Base-by-base conservation (phyloP, 2,113 vertebrate species). In the Acanthisitta chloris region DNA sequence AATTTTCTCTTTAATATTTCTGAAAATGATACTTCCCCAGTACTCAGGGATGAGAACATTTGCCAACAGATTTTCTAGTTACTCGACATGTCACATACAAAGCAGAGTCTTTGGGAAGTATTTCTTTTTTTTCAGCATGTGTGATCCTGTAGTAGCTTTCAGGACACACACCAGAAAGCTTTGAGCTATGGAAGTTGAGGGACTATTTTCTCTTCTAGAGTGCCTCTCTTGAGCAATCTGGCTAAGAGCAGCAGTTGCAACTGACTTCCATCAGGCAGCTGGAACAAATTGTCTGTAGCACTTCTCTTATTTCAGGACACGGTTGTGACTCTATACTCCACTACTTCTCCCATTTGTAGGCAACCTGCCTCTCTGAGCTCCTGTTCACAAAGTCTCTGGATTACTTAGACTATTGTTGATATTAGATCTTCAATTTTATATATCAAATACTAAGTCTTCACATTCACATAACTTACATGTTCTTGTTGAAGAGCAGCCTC, bases 51-150 rank as follows among this genome's bases (percentile, higher is more conserved):
- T 6, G 3, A 55, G 28, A 48, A 42, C 28, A 33, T 67, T 81
- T 83, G 13, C 43, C 46, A 61, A 19, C 2, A 72, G 33, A 46
- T 61, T 58, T 86, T 36, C 29, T 61, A 38, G 54, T 58, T 74
- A 59, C 26, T 20, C 2, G 2, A 7, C 0, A 0, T 5, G 5
- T 33, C 59, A 49, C 4, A 45, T 26, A 7, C 26, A 58, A 80
- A 42, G 19, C 8, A 51, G 18, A 82, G 24, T 38, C 38, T 70
- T 70, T 78, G 71, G 58, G 34, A 90, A 83, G 18, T 55, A 66
- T 23, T 20, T 73, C 25, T 10, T 8, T 73, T 92, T 83, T 49
- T 58, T 26, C 21, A n/a, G n/a, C 28, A 5, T 52, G 43, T 55
- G 38, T 62, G 21, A 73, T 49, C 17, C 42, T 25, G 7, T 23